phyloP scores from a whole-genome alignment of 1,140 invertebrate genomes.

The Uloborus diversus region DNA sequence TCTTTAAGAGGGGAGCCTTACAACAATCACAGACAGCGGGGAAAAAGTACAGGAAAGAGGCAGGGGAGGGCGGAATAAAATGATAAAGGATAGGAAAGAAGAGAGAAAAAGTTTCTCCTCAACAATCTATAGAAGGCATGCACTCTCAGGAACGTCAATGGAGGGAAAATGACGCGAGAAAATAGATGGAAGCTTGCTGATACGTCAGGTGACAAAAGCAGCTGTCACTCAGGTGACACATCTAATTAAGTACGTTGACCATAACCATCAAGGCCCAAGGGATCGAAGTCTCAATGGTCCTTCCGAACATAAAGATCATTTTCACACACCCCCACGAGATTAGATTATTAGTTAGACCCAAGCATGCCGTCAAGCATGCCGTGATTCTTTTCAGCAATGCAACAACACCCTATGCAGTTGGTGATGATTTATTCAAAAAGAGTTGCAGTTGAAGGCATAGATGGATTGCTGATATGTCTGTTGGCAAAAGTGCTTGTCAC shows the following conservation, averaged over 20 bases:
- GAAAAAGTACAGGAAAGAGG: neutral
- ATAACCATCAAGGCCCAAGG: no score
- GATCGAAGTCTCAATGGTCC: no score
- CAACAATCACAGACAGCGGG: slow-evolving; percentile 19
- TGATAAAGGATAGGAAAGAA: neutral
- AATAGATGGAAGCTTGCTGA: slow-evolving; percentile 28
- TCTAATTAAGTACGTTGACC: slow-evolving; percentile 28
- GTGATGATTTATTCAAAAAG: no score
- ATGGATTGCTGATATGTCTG: no score
- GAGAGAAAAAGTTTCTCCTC: neutral
- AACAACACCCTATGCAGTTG: no score
- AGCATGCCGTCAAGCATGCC: no score
- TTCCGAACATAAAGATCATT: no score
- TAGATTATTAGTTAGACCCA: no score
- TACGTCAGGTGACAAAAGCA: slow-evolving; percentile 47
- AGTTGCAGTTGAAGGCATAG: no score
- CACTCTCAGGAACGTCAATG: neutral
- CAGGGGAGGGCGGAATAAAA: neutral
- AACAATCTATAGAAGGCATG: slow-evolving; percentile 41
- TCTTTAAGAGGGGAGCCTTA: slow-evolving; percentile 21
- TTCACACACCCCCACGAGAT: no score
- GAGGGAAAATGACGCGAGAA: slow-evolving; percentile 1
- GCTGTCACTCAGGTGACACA: slow-evolving; percentile 46
- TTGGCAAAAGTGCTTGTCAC: no score
- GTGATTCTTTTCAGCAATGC: no score